Evolutionary conservation across 2,888 invertebrate genomes (phyloP).

Genomic region (Parochlus steinenii): DNA sequence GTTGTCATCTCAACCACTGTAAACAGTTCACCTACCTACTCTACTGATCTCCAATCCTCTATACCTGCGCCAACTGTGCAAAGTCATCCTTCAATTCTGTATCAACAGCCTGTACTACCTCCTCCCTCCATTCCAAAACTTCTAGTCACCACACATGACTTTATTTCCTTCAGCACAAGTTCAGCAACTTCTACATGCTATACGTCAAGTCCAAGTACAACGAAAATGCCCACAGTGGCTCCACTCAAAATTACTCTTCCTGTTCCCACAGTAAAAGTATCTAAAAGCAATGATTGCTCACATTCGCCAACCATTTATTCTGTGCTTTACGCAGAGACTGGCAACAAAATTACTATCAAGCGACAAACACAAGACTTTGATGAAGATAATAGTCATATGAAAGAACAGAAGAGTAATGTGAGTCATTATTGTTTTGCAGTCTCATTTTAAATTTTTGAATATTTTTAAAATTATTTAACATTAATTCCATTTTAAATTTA

Average conservation of each 20-base stretch:
- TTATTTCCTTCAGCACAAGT: not conserved
- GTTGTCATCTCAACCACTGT: too few species aligned
- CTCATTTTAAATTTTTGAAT: not conserved
- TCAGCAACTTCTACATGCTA: not conserved
- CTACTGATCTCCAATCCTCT: not conserved
- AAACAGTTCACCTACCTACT: too few species aligned
- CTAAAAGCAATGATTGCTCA: not conserved
- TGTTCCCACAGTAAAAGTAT: not conserved
- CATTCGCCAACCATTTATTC: slow-evolving; percentile 43
- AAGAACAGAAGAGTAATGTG: slow-evolving; percentile 2
- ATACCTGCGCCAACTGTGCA: not conserved
- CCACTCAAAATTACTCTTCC: slow-evolving; percentile 16
- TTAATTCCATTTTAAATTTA: slow-evolving; percentile 1
- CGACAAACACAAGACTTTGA: slow-evolving; percentile 49
- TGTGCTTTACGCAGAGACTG: slow-evolving; percentile 62
- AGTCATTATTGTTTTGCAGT: not conserved
- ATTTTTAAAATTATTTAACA: not conserved
- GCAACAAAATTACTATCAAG: slow-evolving; percentile 71
- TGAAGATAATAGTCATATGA: slow-evolving; percentile 20
- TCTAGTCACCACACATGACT: slow-evolving; percentile 4
- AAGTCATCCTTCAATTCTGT: not conserved
- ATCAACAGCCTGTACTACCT: not conserved
- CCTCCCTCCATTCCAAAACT: slow-evolving; percentile 2
- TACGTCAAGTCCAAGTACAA: too few species aligned
- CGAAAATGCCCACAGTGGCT: too few species aligned